phyloP scores from a whole-genome alignment of 2,113 vertebrate species.

The Pagrus major region DNA sequence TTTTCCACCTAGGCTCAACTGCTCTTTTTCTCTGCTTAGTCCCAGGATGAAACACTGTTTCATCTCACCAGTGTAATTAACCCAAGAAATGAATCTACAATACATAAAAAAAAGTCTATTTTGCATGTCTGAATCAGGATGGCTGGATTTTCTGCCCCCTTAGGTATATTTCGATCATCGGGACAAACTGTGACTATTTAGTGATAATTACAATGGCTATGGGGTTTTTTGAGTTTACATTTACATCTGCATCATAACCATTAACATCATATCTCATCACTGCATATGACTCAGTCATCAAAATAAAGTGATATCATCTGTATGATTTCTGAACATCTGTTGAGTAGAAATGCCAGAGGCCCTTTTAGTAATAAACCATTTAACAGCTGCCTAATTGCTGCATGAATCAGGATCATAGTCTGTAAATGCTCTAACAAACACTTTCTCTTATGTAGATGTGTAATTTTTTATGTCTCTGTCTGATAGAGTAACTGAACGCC shows the following conservation, averaged over 20 bases:
- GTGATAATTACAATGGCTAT: slow-evolving; percentile 29
- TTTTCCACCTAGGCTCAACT: slow-evolving; percentile 55
- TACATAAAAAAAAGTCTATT: slow-evolving; percentile 17
- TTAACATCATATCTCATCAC: slow-evolving; percentile 35
- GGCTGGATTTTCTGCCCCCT: slow-evolving; percentile 9
- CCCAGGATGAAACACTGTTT: slow-evolving; percentile 58
- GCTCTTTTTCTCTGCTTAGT: slow-evolving; percentile 51
- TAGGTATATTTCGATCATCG: slow-evolving; percentile 21
- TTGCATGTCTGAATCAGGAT: slow-evolving; percentile 21
- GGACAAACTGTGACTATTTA: slow-evolving; percentile 34
- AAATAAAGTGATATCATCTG: slow-evolving; percentile 61
- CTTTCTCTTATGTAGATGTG: slow-evolving; percentile 13
- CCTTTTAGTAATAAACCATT: slow-evolving; percentile 65
- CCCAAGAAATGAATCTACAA: slow-evolving; percentile 42
- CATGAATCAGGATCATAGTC: slow-evolving; percentile 58
- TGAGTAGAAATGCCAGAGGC: slow-evolving; percentile 56
- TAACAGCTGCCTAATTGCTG: slow-evolving; percentile 69
- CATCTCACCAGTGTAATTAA: slow-evolving; percentile 66
- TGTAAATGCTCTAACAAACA: slow-evolving; percentile 26
- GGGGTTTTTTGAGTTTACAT: slow-evolving; percentile 21
- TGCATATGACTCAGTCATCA: slow-evolving; percentile 37
- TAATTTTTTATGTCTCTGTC: neutral
- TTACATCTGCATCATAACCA: slow-evolving; percentile 27
- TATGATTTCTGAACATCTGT: slow-evolving; percentile 70
- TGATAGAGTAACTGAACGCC: neutral